Conservation (phyloP, 2,113 vertebrate genomes). For the Eidolon helvum region DNA sequence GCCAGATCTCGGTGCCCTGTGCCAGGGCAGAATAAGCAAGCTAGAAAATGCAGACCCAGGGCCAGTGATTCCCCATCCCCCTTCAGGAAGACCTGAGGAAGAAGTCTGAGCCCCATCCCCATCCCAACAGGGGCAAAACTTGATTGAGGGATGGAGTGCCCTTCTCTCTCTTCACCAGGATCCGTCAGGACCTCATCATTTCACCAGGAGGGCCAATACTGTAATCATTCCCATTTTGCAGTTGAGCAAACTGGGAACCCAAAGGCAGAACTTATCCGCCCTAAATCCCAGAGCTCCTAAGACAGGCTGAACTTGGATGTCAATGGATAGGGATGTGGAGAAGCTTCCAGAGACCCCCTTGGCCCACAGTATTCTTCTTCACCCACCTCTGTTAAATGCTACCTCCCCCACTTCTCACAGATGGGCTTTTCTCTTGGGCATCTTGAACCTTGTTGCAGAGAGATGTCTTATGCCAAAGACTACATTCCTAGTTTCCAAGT, state of each 20-base stretch:
- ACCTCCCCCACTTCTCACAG: neutral
- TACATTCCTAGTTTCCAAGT: neutral
- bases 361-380: neutral
- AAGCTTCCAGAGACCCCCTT: neutral
- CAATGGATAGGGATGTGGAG: neutral
- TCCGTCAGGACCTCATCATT: neutral
- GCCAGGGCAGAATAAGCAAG: neutral
- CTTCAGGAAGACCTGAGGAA: neutral
- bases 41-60: neutral
- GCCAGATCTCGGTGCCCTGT: neutral
- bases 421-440: neutral
- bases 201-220: neutral
- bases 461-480: neutral
- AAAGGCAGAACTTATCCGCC: neutral
- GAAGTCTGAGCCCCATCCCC: neutral
- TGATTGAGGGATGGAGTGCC: neutral
- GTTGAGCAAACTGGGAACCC: neutral
- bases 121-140: neutral
- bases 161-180: neutral
- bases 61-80: no score
- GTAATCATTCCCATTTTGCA: neutral
- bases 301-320: neutral
- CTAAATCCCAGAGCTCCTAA: neutral
- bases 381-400: no score
- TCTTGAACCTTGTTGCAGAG: neutral